A percentile compares a stretch with the other conserved stretches of the same genome.
These are phyloP conservation scores for Chaetogeoica ovagalla DNA, from an alignment of 2,888 invertebrate species.

Conservation along the genomic window DNA sequence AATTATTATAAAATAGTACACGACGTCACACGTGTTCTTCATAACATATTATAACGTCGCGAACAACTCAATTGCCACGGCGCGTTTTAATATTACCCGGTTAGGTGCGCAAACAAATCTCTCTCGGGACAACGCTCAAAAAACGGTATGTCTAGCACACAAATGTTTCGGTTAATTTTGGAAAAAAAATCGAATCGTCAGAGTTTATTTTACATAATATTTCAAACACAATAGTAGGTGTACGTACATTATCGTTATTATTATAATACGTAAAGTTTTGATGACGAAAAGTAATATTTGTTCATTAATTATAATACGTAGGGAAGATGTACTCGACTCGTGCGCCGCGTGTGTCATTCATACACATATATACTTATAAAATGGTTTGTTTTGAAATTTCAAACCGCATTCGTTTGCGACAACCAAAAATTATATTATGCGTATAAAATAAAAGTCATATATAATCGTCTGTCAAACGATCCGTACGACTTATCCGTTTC, in stretches of 20 bases:
- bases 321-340: neutral
- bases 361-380: neutral
- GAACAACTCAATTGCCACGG: slow-evolving; percentile 13
- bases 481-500: slow-evolving; percentile 13
- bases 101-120: too few relatives aligned
- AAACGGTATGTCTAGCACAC: too few relatives aligned
- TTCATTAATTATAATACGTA: slow-evolving; percentile 9
- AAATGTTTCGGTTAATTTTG: too few relatives aligned
- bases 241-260: neutral
- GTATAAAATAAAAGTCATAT: slow-evolving; percentile 21
- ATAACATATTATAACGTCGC: slow-evolving; percentile 8
- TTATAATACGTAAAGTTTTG: neutral
- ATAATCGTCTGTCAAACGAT: slow-evolving; percentile 19
- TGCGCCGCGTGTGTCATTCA: neutral
- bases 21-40: neutral
- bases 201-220: neutral
- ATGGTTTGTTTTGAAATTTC: slow-evolving; percentile 2
- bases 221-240: neutral
- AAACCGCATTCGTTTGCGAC: slow-evolving; percentile 2
- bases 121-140: too few relatives aligned
- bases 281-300: slow-evolving; percentile 18
- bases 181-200: too few relatives aligned
- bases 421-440: neutral
- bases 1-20: slow-evolving; percentile 35
- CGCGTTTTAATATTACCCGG: neutral